phyloP scores from a whole-genome alignment of 2,888 invertebrate species.

The Lumbricus terrestris region DNA sequence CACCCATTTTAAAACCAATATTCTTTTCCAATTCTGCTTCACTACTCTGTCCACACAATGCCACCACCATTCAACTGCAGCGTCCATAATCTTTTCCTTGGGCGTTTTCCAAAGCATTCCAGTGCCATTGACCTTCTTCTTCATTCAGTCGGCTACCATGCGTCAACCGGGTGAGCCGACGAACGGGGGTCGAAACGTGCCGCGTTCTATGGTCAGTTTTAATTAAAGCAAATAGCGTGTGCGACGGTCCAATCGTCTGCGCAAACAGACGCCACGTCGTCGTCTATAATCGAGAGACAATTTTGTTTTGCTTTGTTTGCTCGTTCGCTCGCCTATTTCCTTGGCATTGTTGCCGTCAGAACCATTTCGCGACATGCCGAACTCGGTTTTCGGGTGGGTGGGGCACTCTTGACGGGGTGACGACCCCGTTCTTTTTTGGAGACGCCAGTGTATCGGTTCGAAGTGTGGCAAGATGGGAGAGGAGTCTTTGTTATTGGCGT shows the following conservation, averaged over 20 bases:
- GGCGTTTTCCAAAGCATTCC: not conserved
- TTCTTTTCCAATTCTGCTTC: not conserved
- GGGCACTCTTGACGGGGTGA: not conserved
- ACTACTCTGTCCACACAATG: not conserved
- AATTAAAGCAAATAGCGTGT: not conserved
- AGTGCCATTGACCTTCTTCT: not conserved
- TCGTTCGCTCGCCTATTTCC: not conserved
- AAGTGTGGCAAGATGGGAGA: not conserved
- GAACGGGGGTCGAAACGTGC: slow-evolving; percentile 8
- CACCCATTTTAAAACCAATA: not conserved
- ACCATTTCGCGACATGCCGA: not conserved
- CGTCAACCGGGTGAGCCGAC: not conserved
- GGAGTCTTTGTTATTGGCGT: slow-evolving; percentile 3
- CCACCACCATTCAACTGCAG: not conserved
- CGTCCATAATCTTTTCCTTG: not conserved
- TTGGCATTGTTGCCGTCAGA: slow-evolving; percentile 3
- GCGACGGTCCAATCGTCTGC: not conserved
- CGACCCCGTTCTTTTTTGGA: not conserved
- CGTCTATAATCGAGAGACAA: not conserved
- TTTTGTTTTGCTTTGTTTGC: not conserved
- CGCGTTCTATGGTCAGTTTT: not conserved
- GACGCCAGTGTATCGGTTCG: not conserved
- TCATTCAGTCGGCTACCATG: not conserved
- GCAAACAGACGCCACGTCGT: not conserved
- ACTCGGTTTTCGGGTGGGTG: not conserved